These are phyloP conservation scores for Picus viridis DNA, from an alignment of 2,797 vertebrate species.

Conservation along the genomic window DNA sequence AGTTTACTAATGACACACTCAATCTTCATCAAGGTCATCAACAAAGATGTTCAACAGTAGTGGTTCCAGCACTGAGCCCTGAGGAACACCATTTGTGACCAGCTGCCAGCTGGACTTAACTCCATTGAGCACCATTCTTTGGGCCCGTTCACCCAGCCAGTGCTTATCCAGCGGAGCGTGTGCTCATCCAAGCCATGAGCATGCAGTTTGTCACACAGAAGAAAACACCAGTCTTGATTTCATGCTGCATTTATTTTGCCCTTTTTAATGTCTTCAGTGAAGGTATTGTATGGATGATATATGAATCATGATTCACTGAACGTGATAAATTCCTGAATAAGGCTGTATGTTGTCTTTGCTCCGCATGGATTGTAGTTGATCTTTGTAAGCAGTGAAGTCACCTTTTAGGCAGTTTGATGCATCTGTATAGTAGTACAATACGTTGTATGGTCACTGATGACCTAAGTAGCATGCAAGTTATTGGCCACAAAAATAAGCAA, in stretches of 20 bases:
- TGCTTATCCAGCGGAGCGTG: too few relatives aligned
- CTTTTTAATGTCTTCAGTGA: constrained; percentile 10
- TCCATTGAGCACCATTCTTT: too few relatives aligned
- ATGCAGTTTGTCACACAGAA: neutral
- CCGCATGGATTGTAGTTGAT: neutral
- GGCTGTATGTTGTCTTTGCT: neutral
- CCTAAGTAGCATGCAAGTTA: neutral
- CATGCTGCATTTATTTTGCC: neutral
- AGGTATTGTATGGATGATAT: neutral
- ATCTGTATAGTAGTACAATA: neutral
- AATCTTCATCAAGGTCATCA: too few relatives aligned
- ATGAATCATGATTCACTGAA: neutral
- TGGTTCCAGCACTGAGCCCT: too few relatives aligned
- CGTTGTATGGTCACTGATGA: neutral
- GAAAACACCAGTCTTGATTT: neutral
- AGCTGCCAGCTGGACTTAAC: too few relatives aligned
- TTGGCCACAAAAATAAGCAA: neutral
- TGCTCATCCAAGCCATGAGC: too few relatives aligned
- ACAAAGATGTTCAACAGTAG: too few relatives aligned
- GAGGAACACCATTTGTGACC: too few relatives aligned
- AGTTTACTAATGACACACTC: too few relatives aligned
- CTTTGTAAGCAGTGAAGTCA: neutral
- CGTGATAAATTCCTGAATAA: neutral
- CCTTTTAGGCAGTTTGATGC: too few relatives aligned
- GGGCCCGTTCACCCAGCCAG: too few relatives aligned